Evolutionary conservation across 2,113 vertebrate species (phyloP).

Genomic region (Oreochromis aureus): DNA sequence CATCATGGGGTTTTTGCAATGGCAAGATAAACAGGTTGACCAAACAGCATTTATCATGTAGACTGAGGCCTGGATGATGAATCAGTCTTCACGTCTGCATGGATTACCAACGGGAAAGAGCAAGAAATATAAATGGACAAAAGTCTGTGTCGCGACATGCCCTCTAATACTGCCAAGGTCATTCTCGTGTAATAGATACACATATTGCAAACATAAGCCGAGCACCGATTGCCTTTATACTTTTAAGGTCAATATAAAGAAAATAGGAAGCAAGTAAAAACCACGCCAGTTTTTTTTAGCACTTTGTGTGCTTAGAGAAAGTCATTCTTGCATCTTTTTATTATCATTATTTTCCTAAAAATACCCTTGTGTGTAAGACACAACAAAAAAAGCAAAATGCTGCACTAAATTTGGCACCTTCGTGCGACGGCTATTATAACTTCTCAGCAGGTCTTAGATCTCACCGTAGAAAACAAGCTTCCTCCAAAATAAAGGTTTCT

Average conservation of each 20-base stretch:
- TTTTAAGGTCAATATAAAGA: neutral
- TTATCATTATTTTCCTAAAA: neutral
- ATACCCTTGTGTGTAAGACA: neutral
- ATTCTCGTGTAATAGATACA: neutral
- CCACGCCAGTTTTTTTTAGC: neutral
- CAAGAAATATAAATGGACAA: neutral
- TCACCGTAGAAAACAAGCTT: neutral
- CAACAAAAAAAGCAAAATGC: neutral
- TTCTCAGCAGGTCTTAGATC: neutral
- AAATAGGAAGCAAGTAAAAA: neutral
- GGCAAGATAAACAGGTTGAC: neutral
- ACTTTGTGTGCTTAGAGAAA: neutral
- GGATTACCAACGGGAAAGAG: neutral
- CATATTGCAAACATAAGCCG: neutral
- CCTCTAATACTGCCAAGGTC: neutral
- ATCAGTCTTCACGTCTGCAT: neutral
- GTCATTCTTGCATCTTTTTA: neutral
- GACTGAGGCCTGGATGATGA: neutral
- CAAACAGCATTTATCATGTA: neutral
- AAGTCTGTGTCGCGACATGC: neutral
- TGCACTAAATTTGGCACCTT: neutral
- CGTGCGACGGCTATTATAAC: neutral
- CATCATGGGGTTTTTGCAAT: neutral
- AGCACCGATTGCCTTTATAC: neutral
- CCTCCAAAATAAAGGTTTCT: neutral